A percentile compares a stretch with the other conserved stretches of the same genome.
phyloP scores from a whole-genome alignment of 2,797 vertebrate genomes.

The Semaprochilodus insignis region DNA sequence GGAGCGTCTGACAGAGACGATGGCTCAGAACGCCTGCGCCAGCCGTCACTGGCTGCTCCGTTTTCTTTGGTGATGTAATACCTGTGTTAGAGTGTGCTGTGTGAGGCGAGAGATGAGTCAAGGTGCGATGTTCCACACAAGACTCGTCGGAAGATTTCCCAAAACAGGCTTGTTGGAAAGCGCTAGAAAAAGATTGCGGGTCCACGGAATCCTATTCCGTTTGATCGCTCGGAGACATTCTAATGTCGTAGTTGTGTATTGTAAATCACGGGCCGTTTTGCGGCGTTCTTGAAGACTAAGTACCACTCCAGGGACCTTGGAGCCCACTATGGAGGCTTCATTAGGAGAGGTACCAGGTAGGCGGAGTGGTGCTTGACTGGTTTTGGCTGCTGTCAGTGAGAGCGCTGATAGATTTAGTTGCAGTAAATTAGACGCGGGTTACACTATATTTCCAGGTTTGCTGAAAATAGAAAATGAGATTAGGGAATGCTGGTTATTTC shows the following conservation, averaged over 20 bases:
- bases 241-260: neutral
- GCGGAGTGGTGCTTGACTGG: constrained; percentile 5
- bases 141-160: constrained; percentile 11
- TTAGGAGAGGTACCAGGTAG: constrained; percentile 25
- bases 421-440: constrained; percentile 27
- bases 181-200: neutral
- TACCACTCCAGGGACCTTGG: neutral
- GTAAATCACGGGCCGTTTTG: neutral
- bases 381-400: constrained; percentile 32
- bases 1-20: constrained; percentile 39
- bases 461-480: constrained; percentile 5
- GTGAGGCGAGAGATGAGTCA: constrained; percentile 29
- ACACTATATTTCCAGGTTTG: constrained; percentile 22
- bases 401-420: constrained; percentile 12
- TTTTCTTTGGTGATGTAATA: constrained; percentile 55
- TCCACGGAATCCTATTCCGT: neutral
- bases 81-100: constrained; percentile 31
- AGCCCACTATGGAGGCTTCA: constrained; percentile 13
- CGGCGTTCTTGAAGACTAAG: neutral
- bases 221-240: neutral
- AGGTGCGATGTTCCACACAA: constrained; percentile 25
- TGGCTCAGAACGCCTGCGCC: constrained; percentile 25
- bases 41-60: constrained; percentile 16
- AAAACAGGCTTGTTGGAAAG: constrained; percentile 13
- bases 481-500: neutral